Base-by-base conservation (phyloP, 2,888 invertebrate genomes). In the Oscheius onirici region DNA sequence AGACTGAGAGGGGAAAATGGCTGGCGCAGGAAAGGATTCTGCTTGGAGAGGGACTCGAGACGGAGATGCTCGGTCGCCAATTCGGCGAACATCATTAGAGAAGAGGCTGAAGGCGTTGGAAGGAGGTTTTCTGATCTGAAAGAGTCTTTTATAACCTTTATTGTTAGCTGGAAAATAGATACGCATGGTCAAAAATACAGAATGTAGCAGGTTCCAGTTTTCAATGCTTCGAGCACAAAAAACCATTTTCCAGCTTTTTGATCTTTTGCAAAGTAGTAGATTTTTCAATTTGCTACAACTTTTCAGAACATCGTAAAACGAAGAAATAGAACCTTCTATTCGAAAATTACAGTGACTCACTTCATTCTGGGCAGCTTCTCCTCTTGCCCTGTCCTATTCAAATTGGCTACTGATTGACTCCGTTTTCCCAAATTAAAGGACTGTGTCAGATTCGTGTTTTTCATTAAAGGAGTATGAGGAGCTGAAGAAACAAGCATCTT, bases 1-100 rank as follows among this genome's bases (percentile, higher is more conserved):
- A 58, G 58, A 43, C 24, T 46, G 8, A 68, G 28, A 61, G 44
- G 52, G 28, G 46, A 69, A 20, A 66, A 66, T n/a, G 54, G 24
- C 43, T 52, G 54, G 2, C 2, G 49, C 2, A 51, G 20, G 54
- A 66, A 52, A 10, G 66, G 66, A 40, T 52, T 43, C 5, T 65
- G 43, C 15, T 58, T 41, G 11, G 57, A n/a, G 26, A 60, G 43
- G 43, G 52, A 44, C 46, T 66, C 61, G 1, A 54, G 34, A 17
- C 70, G 71, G 40, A 20, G 68, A 49, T 22, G 44, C 40, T 68
- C 43, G 57, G 73, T 28, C 40, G 78, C 79, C 63, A 79, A 43
- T 24, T 79, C 79, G 6, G 79, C 79, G 63, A 79, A 76, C 77
- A 77, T 77, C 73, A 76, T 75, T 58, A 79, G 54, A 5, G 71